Evolutionary conservation across 2,888 invertebrate species (phyloP), one percentile per base, ranked within the genome.

Genomic region (Pyralis farinalis): DNA sequence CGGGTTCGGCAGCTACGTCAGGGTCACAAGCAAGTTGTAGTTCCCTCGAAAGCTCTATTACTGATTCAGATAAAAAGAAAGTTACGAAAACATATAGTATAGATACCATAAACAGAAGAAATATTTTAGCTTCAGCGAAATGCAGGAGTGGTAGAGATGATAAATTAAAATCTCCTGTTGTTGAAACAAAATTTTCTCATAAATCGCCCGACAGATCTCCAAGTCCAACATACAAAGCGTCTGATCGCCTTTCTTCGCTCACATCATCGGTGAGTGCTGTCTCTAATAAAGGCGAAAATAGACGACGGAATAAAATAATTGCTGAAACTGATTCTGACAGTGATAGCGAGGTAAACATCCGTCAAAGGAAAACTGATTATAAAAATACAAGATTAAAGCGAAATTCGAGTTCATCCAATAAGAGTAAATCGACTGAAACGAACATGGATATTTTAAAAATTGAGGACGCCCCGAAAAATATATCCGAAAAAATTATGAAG

Each of bases 101-200:
- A 30, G 96, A 96, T 73, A 95, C 95, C 1, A 93, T 95, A 49
- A 96, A 96, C 72, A 91, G 96, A 38, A 94, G 96, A 76, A 96
- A 96, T 71, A 96, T 97, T 52, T 85, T 97, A 37, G 95, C 96
- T 12, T 96, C 96, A 34, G 96, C 96, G 0, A 94, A 95, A 77
- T 95, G 95, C 69, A 92, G 96, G 61, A 96, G 95, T 71, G 96
- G 96, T 5, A 91, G 93, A 55, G 94, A 95, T 71, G 87, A 92
- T 41, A 94, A 94, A 58, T 89, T 91, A 9, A 93, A 94, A 35
- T 94, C 94, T 31, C 92, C 94, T 33, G 90, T 94, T 51, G 92
- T 94, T 60, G 93, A 94, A 80, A 90, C 94, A 49, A 93, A 94
- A 67, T 92, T 93, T 73, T 88, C 92, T 45, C 93, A 93, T 63